Percentiles rank a stretch among this genome's conserved stretches.
These are phyloP conservation scores for Caenorhabditis zanzibari DNA, from an alignment of 2,888 invertebrate genomes.

Conservation along the genomic window DNA sequence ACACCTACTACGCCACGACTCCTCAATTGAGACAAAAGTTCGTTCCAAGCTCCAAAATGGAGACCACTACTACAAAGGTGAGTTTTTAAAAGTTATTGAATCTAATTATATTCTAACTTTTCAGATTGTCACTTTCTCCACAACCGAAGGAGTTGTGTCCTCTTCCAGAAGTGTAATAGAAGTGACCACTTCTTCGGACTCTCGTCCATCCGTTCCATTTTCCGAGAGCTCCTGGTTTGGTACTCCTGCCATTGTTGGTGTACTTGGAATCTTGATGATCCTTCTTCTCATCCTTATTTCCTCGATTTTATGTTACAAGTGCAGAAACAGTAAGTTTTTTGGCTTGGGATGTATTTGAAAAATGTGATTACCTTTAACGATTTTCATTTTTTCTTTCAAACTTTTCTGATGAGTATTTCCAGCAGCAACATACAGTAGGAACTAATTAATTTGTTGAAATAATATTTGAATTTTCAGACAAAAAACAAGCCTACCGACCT, in stretches of 20 bases:
- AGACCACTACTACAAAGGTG: conserved; percentile 47
- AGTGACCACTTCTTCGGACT: conserved; percentile 35
- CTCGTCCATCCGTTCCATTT: conserved; percentile 47
- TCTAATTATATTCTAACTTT: not conserved
- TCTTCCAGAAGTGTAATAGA: conserved; percentile 54
- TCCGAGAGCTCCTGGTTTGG: conserved; percentile 44
- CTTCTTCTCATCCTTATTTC: conserved; percentile 59
- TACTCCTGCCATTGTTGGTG: conserved; percentile 51
- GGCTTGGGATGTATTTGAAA: not conserved
- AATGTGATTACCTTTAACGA: too few species aligned
- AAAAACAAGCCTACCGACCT: conserved; percentile 66
- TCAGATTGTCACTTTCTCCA: conserved; percentile 41
- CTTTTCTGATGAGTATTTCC: too few species aligned
- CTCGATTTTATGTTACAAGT: conserved; percentile 63
- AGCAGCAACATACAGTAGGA: too few species aligned
- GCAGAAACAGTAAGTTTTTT: conserved; percentile 66
- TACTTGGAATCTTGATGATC: conserved; percentile 57
- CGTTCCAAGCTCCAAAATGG: conserved; percentile 41
- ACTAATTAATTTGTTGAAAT: too few species aligned
- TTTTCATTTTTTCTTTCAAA: too few species aligned
- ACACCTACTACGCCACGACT: conserved; percentile 66
- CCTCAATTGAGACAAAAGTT: conserved; percentile 64
- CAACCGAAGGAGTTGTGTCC: conserved; percentile 27
- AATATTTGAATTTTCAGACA: conserved; percentile 45
- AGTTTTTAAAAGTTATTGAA: not conserved